Evolutionary conservation across 2,888 invertebrate species (phyloP), one percentile per base, ranked within the genome.

Genomic region (Ectemnius continuus): DNA sequence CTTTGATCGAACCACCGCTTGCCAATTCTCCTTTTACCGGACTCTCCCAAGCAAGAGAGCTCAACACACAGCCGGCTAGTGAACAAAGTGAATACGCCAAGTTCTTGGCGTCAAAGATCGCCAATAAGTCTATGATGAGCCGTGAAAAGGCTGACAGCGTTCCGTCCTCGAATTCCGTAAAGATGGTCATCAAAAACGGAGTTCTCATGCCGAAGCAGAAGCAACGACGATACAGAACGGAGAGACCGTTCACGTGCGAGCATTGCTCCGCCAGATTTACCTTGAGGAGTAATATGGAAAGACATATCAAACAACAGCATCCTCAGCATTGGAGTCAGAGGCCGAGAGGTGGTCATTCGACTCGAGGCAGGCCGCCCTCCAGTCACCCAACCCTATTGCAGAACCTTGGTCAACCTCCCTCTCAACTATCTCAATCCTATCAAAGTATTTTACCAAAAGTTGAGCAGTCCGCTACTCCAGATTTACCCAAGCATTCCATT

Each of bases 241-340:
- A 98, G 88, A 92, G 97, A 28, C 97, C 97, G 0, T 98, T 97
- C 90, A 95, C 96, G 0, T 98, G 98, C 89, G 96, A 96, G 71
- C 96, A 97, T 87, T 98, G 98, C 90, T 95, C 96, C 0, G 97
- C 97, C 0, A 93, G 96, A 66, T 98, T 98, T 87, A 98, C 98
- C 0, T 91, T 98, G 13, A 93, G 97, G n/a, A 97, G 97, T 11
- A 98, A 98, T 85, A 98, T 98, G 97, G 98, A 98, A 90, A 93
- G 97, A 0, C 98, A 98, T 85, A 96, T 98, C 2, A 98, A 98
- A 88, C 97, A 97, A 85, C 97, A 98, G 84, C 98, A 98, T 92
- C 97, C 97, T 0, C 96, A 97, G 76, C 95, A 94, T 87, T 97
- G 97, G 95, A 96, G 96, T 66, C 95, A 96, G 78, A 92, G 96